Evolutionary conservation across 2,113 vertebrate species (phyloP).

Genomic region (Lucifuga dentata): DNA sequence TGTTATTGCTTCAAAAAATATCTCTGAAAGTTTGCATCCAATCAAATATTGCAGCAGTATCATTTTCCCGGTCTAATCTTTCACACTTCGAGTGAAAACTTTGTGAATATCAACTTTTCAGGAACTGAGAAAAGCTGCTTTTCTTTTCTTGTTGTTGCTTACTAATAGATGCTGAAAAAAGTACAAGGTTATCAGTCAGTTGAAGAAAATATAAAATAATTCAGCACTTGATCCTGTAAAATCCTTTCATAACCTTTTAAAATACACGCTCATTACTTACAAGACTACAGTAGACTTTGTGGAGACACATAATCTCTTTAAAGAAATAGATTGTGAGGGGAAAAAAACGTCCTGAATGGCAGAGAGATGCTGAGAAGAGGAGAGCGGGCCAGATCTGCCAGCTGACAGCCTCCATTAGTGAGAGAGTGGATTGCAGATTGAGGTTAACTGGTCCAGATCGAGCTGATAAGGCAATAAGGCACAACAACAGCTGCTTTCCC

Average conservation of each 20-base stretch:
- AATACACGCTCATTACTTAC: not conserved
- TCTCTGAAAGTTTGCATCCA: conserved; percentile 28
- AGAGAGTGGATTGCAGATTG: not conserved
- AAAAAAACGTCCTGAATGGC: not conserved
- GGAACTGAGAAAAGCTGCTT: not conserved
- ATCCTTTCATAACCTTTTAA: not conserved
- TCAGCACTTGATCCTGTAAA: not conserved
- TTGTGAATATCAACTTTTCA: conserved; percentile 14
- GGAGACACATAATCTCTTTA: not conserved
- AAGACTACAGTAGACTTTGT: no score
- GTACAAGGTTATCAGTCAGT: not conserved
- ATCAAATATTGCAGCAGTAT: not conserved
- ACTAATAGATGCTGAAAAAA: not conserved
- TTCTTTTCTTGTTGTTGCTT: no score
- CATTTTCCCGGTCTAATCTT: not conserved
- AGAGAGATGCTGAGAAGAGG: not conserved
- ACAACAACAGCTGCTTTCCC: conserved; percentile 9
- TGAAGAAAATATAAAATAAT: not conserved
- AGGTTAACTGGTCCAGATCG: conserved; percentile 11
- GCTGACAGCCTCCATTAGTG: not conserved
- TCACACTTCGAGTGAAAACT: not conserved
- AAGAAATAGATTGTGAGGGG: not conserved
- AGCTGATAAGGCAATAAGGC: conserved; percentile 17
- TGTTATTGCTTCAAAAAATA: not conserved
- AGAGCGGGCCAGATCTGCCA: not conserved